Conservation (phyloP, 2,888 invertebrate species). For the Oconnorella tubifera region DNA sequence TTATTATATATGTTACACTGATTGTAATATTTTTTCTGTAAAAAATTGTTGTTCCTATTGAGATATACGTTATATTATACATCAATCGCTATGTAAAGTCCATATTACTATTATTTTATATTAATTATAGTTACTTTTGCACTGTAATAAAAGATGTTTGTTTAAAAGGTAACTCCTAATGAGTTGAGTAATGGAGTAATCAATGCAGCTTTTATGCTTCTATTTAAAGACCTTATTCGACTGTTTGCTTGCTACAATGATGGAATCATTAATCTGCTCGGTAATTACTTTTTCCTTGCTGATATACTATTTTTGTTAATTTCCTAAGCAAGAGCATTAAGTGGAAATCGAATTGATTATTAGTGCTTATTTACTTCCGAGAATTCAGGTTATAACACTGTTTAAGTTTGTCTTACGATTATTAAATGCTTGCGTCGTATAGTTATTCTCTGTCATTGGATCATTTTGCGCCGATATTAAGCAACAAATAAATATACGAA, state of each 20-base stretch:
- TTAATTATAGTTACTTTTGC: too few relatives aligned
- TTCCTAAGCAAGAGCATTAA: too few relatives aligned
- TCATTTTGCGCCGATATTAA: background rate
- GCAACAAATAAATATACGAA: background rate
- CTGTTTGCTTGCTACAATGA: slow-evolving; percentile 99
- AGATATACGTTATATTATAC: too few relatives aligned
- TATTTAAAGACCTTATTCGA: slow-evolving; percentile 97
- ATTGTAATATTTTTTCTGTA: too few relatives aligned
- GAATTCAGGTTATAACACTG: background rate
- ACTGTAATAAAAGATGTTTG: too few relatives aligned
- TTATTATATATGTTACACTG: too few relatives aligned
- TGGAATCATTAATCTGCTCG: slow-evolving; percentile 93
- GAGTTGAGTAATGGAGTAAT: slow-evolving; percentile 98
- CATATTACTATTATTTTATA: too few relatives aligned
- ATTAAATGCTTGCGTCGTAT: too few relatives aligned
- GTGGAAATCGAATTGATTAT: too few relatives aligned
- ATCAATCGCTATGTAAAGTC: too few relatives aligned
- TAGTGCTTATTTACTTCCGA: background rate
- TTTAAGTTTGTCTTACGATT: background rate
- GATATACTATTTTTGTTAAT: background rate
- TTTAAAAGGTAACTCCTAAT: slow-evolving; percentile 73
- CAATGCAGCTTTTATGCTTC: slow-evolving; percentile 97
- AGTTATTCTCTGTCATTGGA: too few relatives aligned
- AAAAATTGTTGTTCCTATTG: too few relatives aligned
- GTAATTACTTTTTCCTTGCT: slow-evolving; percentile 50